Percentiles rank a stretch among this genome's conserved stretches.
These are phyloP conservation scores for Mycogona germanica DNA, from an alignment of 2,888 invertebrate species.

Conservation along the genomic window DNA sequence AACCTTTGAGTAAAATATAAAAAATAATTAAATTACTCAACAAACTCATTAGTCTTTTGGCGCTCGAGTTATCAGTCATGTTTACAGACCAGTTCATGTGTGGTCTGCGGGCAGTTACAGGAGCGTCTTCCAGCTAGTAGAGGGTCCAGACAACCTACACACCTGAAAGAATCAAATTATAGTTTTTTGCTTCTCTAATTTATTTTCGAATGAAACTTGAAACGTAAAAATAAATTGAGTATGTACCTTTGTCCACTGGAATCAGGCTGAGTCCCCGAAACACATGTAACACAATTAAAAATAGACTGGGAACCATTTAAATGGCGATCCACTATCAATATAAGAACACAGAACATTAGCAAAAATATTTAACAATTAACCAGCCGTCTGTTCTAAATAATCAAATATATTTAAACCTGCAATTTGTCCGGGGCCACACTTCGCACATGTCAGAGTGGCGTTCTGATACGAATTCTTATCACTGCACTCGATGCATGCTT, in stretches of 20 bases:
- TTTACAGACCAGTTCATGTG: background rate
- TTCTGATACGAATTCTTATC: slow-evolving; percentile 2
- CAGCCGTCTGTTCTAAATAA: background rate
- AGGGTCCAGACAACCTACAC: slow-evolving; percentile 12
- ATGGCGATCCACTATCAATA: slow-evolving; percentile 8
- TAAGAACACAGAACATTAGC: background rate
- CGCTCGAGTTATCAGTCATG: background rate
- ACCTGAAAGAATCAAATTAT: background rate
- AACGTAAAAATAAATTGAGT: background rate
- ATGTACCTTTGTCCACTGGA: background rate
- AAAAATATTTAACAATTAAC: background rate
- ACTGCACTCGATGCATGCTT: slow-evolving; percentile 6
- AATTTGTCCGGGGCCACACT: slow-evolving; percentile 1
- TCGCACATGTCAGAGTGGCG: background rate
- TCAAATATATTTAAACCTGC: background rate
- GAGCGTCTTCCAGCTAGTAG: slow-evolving; percentile 4
- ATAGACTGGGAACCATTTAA: background rate
- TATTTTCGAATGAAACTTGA: background rate
- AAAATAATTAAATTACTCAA: background rate
- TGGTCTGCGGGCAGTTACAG: background rate
- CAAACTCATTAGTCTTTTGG: background rate
- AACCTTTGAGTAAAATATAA: background rate
- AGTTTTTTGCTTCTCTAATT: background rate
- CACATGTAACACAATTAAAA: slow-evolving; percentile 4
- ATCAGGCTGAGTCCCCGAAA: slow-evolving; percentile 7